Evolutionary conservation across 2,797 vertebrate genomes (phyloP).

Genomic region (Poeciliopsis infans): DNA sequence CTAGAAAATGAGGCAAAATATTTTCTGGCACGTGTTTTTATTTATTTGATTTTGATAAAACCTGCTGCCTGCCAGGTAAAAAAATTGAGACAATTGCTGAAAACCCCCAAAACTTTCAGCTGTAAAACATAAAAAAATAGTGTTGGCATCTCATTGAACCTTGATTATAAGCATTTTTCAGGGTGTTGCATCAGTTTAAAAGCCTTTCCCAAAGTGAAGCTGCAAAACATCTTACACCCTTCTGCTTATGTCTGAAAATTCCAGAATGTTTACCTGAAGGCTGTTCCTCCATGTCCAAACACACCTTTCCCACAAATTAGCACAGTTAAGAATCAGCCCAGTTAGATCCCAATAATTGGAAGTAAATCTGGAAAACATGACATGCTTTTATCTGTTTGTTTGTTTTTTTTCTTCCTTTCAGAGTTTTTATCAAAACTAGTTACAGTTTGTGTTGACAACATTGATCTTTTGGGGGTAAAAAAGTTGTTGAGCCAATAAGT

Average conservation of each 20-base stretch:
- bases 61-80: not conserved
- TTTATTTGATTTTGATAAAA: constrained; percentile 18
- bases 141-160: not conserved
- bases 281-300: not conserved
- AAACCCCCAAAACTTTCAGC: not conserved
- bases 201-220: not conserved
- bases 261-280: not conserved
- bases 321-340: not conserved
- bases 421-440: not conserved
- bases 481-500: not conserved
- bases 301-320: not conserved
- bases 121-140: not conserved
- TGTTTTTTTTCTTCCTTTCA: not conserved
- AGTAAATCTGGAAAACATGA: not conserved
- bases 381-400: not conserved
- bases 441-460: not conserved
- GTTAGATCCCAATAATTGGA: not conserved
- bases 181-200: constrained; percentile 15
- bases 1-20: not conserved
- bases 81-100: constrained; percentile 11
- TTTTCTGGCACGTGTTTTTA: constrained; percentile 9
- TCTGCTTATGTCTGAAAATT: not conserved
- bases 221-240: not conserved
- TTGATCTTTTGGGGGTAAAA: not conserved
- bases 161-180: constrained; percentile 2